Conservation (phyloP, 2,113 vertebrate genomes). For the Seriola quinqueradiata region DNA sequence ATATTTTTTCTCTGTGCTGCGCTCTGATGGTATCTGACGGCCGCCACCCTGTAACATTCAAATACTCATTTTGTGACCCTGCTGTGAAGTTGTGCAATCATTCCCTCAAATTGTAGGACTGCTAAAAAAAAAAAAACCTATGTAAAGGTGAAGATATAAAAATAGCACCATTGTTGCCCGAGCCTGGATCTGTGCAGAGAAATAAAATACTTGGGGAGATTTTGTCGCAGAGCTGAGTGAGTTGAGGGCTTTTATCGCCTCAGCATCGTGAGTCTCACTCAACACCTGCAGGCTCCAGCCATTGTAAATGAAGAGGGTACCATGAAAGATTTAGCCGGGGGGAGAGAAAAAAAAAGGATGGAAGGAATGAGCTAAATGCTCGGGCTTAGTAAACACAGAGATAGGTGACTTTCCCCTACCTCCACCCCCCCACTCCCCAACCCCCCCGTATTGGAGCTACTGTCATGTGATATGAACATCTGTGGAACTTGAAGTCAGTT, state of each 20-base stretch:
- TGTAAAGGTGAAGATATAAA: slow-evolving; percentile 4
- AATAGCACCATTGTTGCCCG: neutral
- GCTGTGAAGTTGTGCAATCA: neutral
- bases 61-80: slow-evolving; percentile 8
- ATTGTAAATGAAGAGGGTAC: slow-evolving; percentile 72
- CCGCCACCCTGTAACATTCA: neutral
- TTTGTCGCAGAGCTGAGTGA: slow-evolving; percentile 29
- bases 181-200: slow-evolving; percentile 31
- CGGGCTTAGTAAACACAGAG: slow-evolving; percentile 73
- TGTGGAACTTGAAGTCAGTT: slow-evolving; percentile 37
- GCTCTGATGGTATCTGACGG: neutral
- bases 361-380: slow-evolving; percentile 73
- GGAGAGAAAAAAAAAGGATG: slow-evolving; percentile 36
- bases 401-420: slow-evolving; percentile 27
- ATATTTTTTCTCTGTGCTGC: slow-evolving; percentile 34
- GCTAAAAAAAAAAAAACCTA: neutral
- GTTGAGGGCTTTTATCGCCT: slow-evolving; percentile 53
- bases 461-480: slow-evolving; percentile 65
- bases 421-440: neutral
- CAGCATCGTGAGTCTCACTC: slow-evolving; percentile 74
- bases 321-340: slow-evolving; percentile 68
- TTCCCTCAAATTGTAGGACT: neutral
- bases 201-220: slow-evolving; percentile 44
- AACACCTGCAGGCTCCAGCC: slow-evolving; percentile 76
- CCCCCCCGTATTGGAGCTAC: slow-evolving; percentile 28